Base-by-base conservation (phyloP, 2,888 invertebrate species). In the Allolobophora icterica region DNA sequence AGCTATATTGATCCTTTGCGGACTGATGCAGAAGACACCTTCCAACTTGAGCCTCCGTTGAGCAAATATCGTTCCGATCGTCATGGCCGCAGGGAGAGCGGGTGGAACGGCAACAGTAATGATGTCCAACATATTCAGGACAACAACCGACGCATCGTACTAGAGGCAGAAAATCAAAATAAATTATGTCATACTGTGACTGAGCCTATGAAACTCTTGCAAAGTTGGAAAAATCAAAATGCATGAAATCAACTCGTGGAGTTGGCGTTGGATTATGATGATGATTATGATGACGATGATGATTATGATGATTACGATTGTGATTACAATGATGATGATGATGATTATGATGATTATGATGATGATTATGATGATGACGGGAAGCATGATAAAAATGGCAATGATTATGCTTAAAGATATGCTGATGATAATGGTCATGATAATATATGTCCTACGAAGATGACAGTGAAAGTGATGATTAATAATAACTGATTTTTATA, bases 61-160 rank as follows among this genome's bases (percentile, higher is more conserved):
- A 0, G 99, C 99, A 95, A 98, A 98, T 94, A 98, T 96, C 4
- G 97, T 97, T 0, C 99, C 99, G 3, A 98, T 98, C 0, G 98
- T 98, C 98, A 99, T 98, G 92, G 99, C 99, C 84, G 98, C 98
- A 1, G 98, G 99, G 89, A 99, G 95, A 0, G 99, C 98, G 0
- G 99, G 99, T 0, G 99, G 99, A 0, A 99, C 98, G 89, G 98
- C 98, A 91, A 99, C 98, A 0, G 99, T 99, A 92, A 99, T 97
- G 91, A 99, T 97, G 96, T 99, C 99, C 92, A 99, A 96, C 1
- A 97, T 97, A 90, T 98, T 97, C 84, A 98, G 96, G 6, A 97
- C 95, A 93, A 98, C 94, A 83, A 93, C 93, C 34, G 42, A 35
- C 34, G 89, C 71, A 8, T 0, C 30, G 71, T 71, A 71, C 71